A percentile compares a stretch with the other conserved stretches of the same genome.
These are phyloP conservation scores for Ichneumon xanthorius DNA, from an alignment of 2,888 invertebrate genomes.

Conservation along the genomic window DNA sequence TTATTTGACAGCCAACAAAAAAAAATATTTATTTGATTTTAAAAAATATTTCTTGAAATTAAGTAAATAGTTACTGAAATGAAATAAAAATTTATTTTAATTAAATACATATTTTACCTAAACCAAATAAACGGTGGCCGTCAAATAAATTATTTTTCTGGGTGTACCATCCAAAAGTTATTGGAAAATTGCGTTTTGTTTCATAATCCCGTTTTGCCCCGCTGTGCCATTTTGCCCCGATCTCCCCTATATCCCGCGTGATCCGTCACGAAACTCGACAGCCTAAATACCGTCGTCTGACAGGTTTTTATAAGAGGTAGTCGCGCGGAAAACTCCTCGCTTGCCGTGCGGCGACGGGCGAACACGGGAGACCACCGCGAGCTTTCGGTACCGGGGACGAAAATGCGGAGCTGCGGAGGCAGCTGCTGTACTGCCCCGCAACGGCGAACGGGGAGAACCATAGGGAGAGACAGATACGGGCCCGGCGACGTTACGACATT, in stretches of 20 bases:
- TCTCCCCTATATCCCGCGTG: conserved; percentile 53
- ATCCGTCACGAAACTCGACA: conserved; percentile 75
- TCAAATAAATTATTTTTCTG: too few relatives aligned
- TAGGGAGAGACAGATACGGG: conserved; percentile 71
- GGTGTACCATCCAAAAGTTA: too few relatives aligned
- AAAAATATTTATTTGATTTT: too few relatives aligned
- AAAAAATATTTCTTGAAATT: too few relatives aligned
- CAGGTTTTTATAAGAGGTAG: conserved; percentile 72
- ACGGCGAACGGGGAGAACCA: conserved; percentile 40
- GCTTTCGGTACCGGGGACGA: conserved; percentile 27
- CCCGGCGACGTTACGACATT: conserved; percentile 70
- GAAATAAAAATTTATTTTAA: too few relatives aligned
- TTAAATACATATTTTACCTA: too few relatives aligned
- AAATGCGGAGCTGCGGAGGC: conserved; percentile 5
- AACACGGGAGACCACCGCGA: conserved; percentile 30
- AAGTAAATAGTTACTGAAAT: too few relatives aligned
- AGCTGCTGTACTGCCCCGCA: conserved; percentile 3
- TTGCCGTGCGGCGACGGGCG: conserved; percentile 46
- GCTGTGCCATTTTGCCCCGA: too few relatives aligned
- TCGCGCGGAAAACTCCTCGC: conserved; percentile 63
- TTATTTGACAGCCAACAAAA: too few relatives aligned
- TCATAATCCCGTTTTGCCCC: too few relatives aligned
- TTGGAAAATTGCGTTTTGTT: too few relatives aligned
- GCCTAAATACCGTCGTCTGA: conserved; percentile 74
- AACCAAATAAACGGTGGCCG: too few relatives aligned